These are phyloP conservation scores for Saccostrea cuccullata DNA, from an alignment of 1,140 invertebrate genomes.

Conservation along the genomic window DNA sequence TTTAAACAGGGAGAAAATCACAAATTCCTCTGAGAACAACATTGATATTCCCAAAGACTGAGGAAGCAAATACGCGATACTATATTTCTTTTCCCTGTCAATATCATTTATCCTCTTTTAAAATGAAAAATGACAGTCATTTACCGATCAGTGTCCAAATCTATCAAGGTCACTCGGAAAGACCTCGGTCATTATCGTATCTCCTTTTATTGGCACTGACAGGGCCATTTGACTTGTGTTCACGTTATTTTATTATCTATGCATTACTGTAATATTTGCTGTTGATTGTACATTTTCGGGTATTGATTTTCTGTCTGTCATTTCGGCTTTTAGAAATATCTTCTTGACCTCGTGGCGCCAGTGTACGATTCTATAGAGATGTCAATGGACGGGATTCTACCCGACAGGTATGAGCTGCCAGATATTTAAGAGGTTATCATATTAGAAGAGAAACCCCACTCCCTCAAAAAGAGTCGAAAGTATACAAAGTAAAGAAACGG, in stretches of 20 bases:
- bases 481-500: too few relatives aligned
- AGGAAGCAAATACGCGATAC: not conserved
- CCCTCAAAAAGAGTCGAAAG: too few relatives aligned
- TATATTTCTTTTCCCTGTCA: not conserved
- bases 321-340: slow-evolving; percentile 66
- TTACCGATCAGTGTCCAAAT: not conserved
- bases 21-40: too few relatives aligned
- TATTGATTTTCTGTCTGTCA: slow-evolving; percentile 20
- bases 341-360: slow-evolving; percentile 67
- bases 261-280: not conserved
- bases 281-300: not conserved
- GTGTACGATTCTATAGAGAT: slow-evolving; percentile 65
- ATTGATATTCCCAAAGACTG: not conserved
- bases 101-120: not conserved
- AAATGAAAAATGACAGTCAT: slow-evolving; percentile 1
- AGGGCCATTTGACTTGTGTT: not conserved
- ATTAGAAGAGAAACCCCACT: too few relatives aligned
- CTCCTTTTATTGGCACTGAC: not conserved
- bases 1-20: too few relatives aligned
- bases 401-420: slow-evolving; percentile 65
- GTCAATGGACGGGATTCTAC: slow-evolving; percentile 59
- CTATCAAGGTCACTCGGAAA: not conserved
- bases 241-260: not conserved
- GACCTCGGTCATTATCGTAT: not conserved
- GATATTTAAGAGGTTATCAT: too few relatives aligned